Base-by-base conservation (phyloP, 2,113 vertebrate genomes). In the Acrocephalus kingi region DNA sequence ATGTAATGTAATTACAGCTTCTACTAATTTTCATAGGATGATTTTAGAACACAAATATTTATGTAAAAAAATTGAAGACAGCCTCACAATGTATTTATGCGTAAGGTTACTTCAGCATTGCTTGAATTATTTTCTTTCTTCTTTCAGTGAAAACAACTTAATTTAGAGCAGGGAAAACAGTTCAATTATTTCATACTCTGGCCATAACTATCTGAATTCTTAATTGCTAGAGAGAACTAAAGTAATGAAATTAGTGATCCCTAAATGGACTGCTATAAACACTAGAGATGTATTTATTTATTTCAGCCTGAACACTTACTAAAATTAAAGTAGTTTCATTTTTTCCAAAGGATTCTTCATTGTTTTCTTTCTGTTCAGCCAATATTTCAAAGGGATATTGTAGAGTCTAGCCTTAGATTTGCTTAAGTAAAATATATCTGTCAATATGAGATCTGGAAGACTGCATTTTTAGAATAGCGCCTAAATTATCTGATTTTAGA, bases 181-280 rank as follows among this genome's bases (percentile, higher is more conserved):
- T 89, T 94, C 9, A 89, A 73, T 97, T 95, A 83, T 46, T 73
- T 68, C 33, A 43, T 89, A 35, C 14, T 49, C 39, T 83, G 31
- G 7, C 56, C 33, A 66, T 91, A 94, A 48, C 25, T 90, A 79
- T 94, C 86, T 43, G 31, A 30, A 15, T 41, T 87, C 23, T 90
- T 92, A 96, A 96, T 93, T 94, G 78, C 51, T 46, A 78, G 31
- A 93, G 56, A 93, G 21, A 83, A 7, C 43, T 23, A 67, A 85
- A 73, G 69, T n/a, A 92, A 74, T 96, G 96, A 95, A 96, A 92
- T 87, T 80, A 84, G 55, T 91, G 92, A 95, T 92, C 45, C 88
- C 55, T 96, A 90, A 96, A 95, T 67, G 22, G 24, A 49, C 45
- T 94, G 45, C 72, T 84, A 69, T 95, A 96, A 94, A 87, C 30